phyloP scores from a whole-genome alignment of 2,888 invertebrate genomes.

The Xanthia togata region DNA sequence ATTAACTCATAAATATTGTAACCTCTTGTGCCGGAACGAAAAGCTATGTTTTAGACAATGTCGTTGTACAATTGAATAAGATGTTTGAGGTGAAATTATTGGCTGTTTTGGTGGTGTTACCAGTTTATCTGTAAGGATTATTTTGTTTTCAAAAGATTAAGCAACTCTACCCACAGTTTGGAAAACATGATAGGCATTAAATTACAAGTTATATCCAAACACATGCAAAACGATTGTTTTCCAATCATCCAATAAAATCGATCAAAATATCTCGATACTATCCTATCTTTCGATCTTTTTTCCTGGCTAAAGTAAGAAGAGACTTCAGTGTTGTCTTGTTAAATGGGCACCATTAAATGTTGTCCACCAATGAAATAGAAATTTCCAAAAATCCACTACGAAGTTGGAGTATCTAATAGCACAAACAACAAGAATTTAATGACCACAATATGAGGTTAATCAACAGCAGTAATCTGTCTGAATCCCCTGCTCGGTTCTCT shows the following conservation, averaged over 20 bases:
- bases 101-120: slow-evolving; percentile 24
- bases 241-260: no score
- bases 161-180: neutral
- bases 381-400: neutral
- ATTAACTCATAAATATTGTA: slow-evolving; percentile 63
- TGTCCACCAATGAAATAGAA: no score
- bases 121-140: slow-evolving; percentile 24
- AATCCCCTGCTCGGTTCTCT: neutral
- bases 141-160: slow-evolving; percentile 5
- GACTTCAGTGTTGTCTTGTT: no score
- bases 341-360: no score
- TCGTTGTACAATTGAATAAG: slow-evolving; percentile 46
- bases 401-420: neutral
- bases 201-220: neutral
- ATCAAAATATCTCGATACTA: neutral
- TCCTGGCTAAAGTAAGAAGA: no score
- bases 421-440: neutral
- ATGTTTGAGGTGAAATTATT: slow-evolving; percentile 45
- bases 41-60: slow-evolving; percentile 17
- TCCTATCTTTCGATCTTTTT: neutral
- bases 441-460: neutral
- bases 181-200: neutral
- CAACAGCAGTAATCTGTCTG: neutral
- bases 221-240: neutral
- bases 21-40: slow-evolving; percentile 27